phyloP scores from a whole-genome alignment of 2,113 vertebrate species.

The Strigops habroptila region DNA sequence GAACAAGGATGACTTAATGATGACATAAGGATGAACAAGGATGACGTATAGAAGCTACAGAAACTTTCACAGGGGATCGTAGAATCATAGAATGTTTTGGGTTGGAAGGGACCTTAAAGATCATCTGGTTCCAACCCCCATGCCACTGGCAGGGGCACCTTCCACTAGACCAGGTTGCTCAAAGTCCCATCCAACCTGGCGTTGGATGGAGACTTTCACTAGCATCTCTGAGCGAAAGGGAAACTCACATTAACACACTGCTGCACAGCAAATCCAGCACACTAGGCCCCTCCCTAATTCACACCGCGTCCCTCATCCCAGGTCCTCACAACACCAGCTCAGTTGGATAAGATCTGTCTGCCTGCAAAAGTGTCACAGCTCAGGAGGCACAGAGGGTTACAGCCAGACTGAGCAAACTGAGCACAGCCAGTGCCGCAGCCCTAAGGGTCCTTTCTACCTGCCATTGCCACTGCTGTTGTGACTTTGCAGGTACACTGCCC shows the following conservation, averaged over 20 bases:
- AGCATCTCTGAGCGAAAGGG: neutral
- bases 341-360: neutral
- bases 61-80: neutral
- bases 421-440: neutral
- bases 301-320: neutral
- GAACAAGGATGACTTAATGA: neutral
- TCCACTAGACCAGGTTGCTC: neutral
- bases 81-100: neutral
- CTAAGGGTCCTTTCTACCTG: neutral
- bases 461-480: neutral
- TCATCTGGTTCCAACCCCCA: neutral
- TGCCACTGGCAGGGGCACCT: neutral
- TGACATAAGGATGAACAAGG: neutral
- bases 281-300: neutral
- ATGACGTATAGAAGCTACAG: neutral
- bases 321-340: neutral
- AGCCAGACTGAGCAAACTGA: neutral
- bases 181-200: neutral
- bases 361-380: neutral
- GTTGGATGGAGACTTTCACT: neutral
- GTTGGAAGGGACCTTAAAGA: neutral
- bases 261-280: neutral
- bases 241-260: neutral
- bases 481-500: fast-evolving
- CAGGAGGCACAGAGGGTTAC: neutral